Evolutionary conservation across 2,113 vertebrate genomes (phyloP).

Genomic region (Sinosuthora webbiana): DNA sequence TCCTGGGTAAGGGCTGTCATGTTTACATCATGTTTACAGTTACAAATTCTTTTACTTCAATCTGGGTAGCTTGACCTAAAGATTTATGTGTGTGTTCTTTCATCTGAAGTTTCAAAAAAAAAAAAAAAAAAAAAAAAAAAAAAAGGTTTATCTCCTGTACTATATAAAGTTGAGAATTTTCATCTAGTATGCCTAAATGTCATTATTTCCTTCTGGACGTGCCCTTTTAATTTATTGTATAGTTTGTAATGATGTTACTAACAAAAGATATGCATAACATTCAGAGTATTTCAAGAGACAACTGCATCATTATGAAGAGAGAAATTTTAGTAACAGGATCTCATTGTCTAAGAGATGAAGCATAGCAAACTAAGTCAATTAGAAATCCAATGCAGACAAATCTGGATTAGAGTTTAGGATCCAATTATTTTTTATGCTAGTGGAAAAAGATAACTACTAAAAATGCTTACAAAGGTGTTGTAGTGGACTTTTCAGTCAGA

Average conservation of each 20-base stretch:
- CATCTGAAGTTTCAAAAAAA: background rate
- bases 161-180: background rate
- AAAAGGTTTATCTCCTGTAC: rapidly evolving
- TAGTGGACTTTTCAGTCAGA: background rate
- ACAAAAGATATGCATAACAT: background rate
- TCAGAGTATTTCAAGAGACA: background rate
- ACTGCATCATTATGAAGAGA: background rate
- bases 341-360: background rate
- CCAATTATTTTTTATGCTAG: background rate
- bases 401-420: background rate
- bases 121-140: background rate
- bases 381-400: background rate
- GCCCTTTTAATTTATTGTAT: background rate
- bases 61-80: background rate
- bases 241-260: background rate
- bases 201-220: background rate
- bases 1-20: background rate
- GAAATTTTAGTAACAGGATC: background rate
- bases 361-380: background rate
- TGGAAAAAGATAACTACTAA: background rate
- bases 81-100: background rate
- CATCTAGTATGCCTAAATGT: background rate
- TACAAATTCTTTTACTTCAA: background rate
- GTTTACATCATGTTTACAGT: background rate
- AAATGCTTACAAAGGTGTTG: background rate